A percentile compares a stretch with the other conserved stretches of the same genome.
Evolutionary conservation across 2,888 invertebrate species (phyloP).

Genomic region (Ophion ventricosus): DNA sequence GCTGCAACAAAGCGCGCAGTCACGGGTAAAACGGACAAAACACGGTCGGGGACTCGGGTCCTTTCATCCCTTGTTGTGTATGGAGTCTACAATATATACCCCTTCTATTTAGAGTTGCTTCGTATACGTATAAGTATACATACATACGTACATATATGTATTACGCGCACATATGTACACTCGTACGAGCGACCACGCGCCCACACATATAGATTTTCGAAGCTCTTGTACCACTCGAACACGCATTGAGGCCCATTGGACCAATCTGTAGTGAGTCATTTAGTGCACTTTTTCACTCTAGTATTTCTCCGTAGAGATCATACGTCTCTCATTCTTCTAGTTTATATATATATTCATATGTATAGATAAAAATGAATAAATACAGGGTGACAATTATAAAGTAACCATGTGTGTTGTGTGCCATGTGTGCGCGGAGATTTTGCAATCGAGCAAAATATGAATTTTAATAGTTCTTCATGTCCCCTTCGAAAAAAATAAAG

Average conservation of each 20-base stretch:
- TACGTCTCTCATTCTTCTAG: neutral
- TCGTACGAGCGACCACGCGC: too few relatives aligned
- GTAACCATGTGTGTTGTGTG: too few relatives aligned
- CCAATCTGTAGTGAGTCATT: slow-evolving; percentile 73
- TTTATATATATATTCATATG: neutral
- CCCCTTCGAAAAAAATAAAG: too few relatives aligned
- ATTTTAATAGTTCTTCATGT: too few relatives aligned
- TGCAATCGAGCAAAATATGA: too few relatives aligned
- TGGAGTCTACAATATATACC: slow-evolving; percentile 25
- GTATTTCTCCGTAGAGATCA: slow-evolving; percentile 14
- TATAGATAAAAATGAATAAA: neutral
- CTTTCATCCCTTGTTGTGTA: slow-evolving; percentile 67
- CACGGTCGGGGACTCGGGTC: slow-evolving; percentile 41
- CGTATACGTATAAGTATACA: neutral
- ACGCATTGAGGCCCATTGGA: slow-evolving; percentile 54
- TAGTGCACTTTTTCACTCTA: slow-evolving; percentile 72
- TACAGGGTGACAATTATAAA: too few relatives aligned
- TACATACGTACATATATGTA: neutral
- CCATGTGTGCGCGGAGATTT: too few relatives aligned
- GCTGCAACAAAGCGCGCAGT: slow-evolving; percentile 69
- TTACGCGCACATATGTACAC: neutral
- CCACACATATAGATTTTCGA: neutral
- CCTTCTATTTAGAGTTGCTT: neutral
- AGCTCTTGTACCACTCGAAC: slow-evolving; percentile 33
- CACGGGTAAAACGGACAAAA: slow-evolving; percentile 67